Percentiles rank a stretch among this genome's conserved stretches.
Conservation (phyloP, 53 echinoderm and acorn worm species). For the Glandiceps talaboti region DNA sequence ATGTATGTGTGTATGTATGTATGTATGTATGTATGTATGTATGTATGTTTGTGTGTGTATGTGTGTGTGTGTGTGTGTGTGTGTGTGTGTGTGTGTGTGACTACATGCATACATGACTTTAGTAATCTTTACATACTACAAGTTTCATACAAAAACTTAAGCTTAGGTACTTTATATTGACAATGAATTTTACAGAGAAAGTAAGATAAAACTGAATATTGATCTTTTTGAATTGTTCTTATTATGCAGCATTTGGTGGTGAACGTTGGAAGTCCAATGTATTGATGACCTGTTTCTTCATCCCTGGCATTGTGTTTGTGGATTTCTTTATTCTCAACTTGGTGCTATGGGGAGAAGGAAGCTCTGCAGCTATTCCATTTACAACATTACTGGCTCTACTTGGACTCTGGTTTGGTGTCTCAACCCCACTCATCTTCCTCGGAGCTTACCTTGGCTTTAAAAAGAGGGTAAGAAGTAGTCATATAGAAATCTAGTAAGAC, state of each 20-base stretch:
- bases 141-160: too few relatives aligned
- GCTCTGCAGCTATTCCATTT: slow-evolving; percentile 96
- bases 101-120: neutral
- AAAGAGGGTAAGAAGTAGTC: slow-evolving; percentile 53
- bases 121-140: neutral
- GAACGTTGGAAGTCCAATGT: slow-evolving; percentile 99
- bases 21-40: too few relatives aligned
- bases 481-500: too few relatives aligned
- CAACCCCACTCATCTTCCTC: slow-evolving; percentile 82
- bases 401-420: slow-evolving; percentile 91
- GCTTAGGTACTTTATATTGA: too few relatives aligned
- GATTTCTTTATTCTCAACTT: slow-evolving; percentile 77
- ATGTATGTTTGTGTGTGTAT: too few relatives aligned
- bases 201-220: neutral
- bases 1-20: too few relatives aligned
- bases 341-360: slow-evolving; percentile 82
- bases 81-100: slow-evolving; percentile 39
- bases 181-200: neutral
- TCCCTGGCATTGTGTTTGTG: slow-evolving; percentile 68
- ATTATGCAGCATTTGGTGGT: slow-evolving; percentile 75
- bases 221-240: too few relatives aligned
- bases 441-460: slow-evolving; percentile 97
- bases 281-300: slow-evolving; percentile 70
- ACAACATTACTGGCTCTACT: slow-evolving; percentile 70
- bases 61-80: slow-evolving; percentile 87